Percentiles rank a stretch among this genome's conserved stretches.
These are phyloP conservation scores for Atherix ibis DNA, from an alignment of 2,888 invertebrate genomes.

Conservation along the genomic window DNA sequence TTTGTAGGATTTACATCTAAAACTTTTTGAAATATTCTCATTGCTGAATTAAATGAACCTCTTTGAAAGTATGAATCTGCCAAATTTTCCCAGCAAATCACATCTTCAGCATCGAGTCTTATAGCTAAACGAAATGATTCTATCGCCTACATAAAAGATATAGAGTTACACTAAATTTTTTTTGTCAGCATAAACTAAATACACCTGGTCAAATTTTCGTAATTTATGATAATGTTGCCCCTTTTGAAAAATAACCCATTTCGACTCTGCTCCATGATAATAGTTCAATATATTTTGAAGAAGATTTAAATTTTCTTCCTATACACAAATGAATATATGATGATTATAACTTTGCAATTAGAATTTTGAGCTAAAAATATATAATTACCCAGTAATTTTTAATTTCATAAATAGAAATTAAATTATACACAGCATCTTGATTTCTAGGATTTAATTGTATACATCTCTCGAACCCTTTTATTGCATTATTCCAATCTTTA, in stretches of 20 bases:
- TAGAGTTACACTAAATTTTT: background rate
- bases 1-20: constrained; percentile 47
- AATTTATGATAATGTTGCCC: constrained; percentile 65
- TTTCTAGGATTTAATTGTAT: constrained; percentile 53
- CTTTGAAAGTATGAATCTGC: constrained; percentile 81
- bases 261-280: too few species aligned
- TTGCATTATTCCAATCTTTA: constrained; percentile 55
- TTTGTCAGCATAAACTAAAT: constrained; percentile 3
- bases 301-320: too few species aligned
- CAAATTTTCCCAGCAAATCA: constrained; percentile 71
- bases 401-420: constrained; percentile 60
- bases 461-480: constrained; percentile 73
- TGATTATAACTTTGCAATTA: too few species aligned
- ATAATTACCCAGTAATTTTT: constrained; percentile 48
- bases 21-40: constrained; percentile 70
- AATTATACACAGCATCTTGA: constrained; percentile 48
- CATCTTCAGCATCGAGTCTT: constrained; percentile 49
- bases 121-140: constrained; percentile 58
- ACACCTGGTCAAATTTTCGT: constrained; percentile 46
- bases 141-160: constrained; percentile 38
- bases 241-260: constrained; percentile 70
- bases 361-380: too few species aligned
- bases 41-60: constrained; percentile 79
- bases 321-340: too few species aligned
- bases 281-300: too few species aligned